Evolutionary conservation across 2,888 invertebrate genomes (phyloP).

Genomic region (Acanthosepion lycidas): DNA sequence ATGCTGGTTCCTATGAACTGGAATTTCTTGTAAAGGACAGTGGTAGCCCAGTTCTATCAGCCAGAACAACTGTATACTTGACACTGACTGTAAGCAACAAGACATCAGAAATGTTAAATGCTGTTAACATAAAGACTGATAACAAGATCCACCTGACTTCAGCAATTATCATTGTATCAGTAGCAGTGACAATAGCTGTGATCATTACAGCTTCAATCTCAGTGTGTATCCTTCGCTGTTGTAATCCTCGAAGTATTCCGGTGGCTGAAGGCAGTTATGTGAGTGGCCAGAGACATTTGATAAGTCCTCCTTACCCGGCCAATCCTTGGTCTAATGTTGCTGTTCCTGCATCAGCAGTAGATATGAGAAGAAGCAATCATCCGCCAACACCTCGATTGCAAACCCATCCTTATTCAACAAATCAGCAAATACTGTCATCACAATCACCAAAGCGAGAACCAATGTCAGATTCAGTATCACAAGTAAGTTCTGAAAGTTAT

Average conservation of each 20-base stretch:
- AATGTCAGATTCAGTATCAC: neutral
- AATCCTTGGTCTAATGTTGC: neutral
- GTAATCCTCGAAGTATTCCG: neutral
- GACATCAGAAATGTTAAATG: conserved; percentile 14
- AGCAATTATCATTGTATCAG: conserved; percentile 1
- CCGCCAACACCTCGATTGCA: neutral
- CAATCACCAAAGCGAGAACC: neutral
- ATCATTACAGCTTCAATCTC: conserved; percentile 33
- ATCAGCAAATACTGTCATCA: neutral
- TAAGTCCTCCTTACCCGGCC: neutral
- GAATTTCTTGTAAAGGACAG: neutral
- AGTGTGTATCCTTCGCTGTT: conserved; percentile 2
- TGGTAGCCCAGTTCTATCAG: conserved; percentile 33
- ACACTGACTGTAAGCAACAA: neutral
- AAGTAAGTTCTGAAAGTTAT: neutral
- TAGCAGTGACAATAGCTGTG: conserved; percentile 33
- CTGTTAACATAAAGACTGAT: neutral
- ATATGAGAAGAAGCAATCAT: conserved; percentile 9
- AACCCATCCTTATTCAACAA: neutral
- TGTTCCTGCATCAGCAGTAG: neutral
- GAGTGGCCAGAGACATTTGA: conserved; percentile 17
- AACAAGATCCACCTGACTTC: neutral
- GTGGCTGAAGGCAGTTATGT: neutral
- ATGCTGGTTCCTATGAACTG: neutral
- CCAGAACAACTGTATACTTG: neutral